Percentiles rank a stretch among this genome's conserved stretches.
These are phyloP conservation scores for Diuraphis noxia DNA, from an alignment of 1,140 invertebrate genomes.

Conservation along the genomic window DNA sequence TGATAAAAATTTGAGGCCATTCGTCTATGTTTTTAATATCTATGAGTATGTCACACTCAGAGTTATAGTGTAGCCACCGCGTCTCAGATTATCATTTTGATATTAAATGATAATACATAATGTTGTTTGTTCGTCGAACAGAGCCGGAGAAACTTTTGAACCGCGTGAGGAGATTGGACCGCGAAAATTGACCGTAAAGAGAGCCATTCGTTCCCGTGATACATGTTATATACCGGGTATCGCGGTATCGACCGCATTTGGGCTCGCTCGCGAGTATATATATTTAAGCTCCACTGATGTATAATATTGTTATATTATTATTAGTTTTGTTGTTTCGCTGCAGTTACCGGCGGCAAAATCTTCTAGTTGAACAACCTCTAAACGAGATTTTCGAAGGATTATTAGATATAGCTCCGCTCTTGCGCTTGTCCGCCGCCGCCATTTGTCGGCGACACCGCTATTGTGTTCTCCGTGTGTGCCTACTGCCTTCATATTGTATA, in stretches of 20 bases:
- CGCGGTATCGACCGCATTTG: background rate
- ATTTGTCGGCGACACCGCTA: background rate
- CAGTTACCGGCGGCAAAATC: background rate
- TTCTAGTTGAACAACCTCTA: background rate
- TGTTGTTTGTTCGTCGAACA: background rate
- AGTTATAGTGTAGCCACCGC: too few relatives aligned
- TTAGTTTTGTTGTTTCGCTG: background rate
- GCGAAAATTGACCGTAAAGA: background rate
- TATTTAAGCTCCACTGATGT: background rate
- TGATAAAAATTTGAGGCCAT: too few relatives aligned
- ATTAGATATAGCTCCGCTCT: background rate
- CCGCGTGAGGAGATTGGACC: background rate
- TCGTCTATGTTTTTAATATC: too few relatives aligned
- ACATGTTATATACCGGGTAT: background rate
- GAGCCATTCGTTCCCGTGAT: background rate
- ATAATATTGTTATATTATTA: slow-evolving; percentile 1
- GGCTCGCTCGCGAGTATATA: background rate
- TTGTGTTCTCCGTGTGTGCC: background rate
- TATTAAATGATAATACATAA: too few relatives aligned
- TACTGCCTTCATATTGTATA: background rate
- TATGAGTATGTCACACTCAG: too few relatives aligned
- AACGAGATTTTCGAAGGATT: slow-evolving; percentile 18
- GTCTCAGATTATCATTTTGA: too few relatives aligned
- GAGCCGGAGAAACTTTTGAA: background rate
- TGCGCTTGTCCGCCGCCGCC: background rate